phyloP scores from a whole-genome alignment of 2,113 vertebrate genomes.

The Tyto alba region DNA sequence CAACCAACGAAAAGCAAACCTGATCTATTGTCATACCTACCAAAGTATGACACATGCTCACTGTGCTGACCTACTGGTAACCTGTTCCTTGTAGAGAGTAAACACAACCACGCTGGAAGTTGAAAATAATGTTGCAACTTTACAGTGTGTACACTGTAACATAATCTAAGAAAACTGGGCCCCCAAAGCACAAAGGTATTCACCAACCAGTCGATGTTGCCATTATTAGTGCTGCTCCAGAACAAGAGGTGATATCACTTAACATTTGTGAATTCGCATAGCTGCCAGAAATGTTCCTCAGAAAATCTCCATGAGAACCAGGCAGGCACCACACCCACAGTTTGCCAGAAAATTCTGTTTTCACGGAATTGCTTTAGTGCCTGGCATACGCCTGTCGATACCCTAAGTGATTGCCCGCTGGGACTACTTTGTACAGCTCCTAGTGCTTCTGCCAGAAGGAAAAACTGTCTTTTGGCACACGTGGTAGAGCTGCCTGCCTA shows the following conservation, averaged over 20 bases:
- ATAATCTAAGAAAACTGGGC: not conserved
- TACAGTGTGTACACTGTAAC: not conserved
- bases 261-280: not conserved
- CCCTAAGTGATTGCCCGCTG: slow-evolving; percentile 32
- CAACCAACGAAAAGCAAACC: not conserved
- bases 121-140: not conserved
- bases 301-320: not conserved
- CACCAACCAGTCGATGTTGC: not conserved
- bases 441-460: slow-evolving; percentile 31
- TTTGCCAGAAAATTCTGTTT: not conserved
- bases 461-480: not conserved
- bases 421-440: slow-evolving; percentile 56
- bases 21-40: not conserved
- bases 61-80: not conserved
- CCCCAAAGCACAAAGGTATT: not conserved
- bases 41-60: no score
- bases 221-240: not conserved
- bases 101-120: not conserved
- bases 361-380: not conserved
- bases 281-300: not conserved
- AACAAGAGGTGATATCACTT: not conserved
- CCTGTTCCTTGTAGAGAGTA: not conserved
- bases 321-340: not conserved
- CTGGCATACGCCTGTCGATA: not conserved
- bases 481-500: slow-evolving; percentile 59